Evolutionary conservation across 2,888 invertebrate species (phyloP).

Genomic region (Papilio protenor): DNA sequence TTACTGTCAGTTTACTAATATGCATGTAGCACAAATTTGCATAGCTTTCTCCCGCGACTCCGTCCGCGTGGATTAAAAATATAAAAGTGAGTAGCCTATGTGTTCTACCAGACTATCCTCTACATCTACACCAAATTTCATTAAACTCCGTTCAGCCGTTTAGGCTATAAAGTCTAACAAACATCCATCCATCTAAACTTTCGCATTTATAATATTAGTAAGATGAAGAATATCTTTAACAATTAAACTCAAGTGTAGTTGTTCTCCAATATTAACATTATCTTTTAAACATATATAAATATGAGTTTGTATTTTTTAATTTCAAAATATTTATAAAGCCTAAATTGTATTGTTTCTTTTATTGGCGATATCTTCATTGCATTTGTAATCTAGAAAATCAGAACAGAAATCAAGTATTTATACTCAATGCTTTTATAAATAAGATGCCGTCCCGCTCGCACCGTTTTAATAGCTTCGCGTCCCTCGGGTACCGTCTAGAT

Average conservation of each 20-base stretch:
- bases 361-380: not conserved
- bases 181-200: too few relatives aligned
- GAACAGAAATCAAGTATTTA: conserved; percentile 33
- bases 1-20: not conserved
- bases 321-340: not conserved
- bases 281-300: not conserved
- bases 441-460: conserved; percentile 30
- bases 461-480: conserved; percentile 32
- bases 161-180: too few relatives aligned
- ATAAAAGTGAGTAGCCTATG: too few relatives aligned
- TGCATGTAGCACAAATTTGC: not conserved
- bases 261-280: not conserved
- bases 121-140: too few relatives aligned
- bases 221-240: not conserved
- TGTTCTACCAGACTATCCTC: too few relatives aligned
- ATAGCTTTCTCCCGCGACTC: too few relatives aligned
- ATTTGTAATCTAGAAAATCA: conserved; percentile 22
- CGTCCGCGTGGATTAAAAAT: too few relatives aligned
- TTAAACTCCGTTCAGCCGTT: too few relatives aligned
- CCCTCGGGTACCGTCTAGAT: conserved; percentile 29
- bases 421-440: conserved; percentile 31
- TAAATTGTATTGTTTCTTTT: not conserved
- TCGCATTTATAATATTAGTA: too few relatives aligned
- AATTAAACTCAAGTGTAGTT: not conserved
- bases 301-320: not conserved